Conservation (phyloP, 2,113 vertebrate genomes). For the Grallaria varia region DNA sequence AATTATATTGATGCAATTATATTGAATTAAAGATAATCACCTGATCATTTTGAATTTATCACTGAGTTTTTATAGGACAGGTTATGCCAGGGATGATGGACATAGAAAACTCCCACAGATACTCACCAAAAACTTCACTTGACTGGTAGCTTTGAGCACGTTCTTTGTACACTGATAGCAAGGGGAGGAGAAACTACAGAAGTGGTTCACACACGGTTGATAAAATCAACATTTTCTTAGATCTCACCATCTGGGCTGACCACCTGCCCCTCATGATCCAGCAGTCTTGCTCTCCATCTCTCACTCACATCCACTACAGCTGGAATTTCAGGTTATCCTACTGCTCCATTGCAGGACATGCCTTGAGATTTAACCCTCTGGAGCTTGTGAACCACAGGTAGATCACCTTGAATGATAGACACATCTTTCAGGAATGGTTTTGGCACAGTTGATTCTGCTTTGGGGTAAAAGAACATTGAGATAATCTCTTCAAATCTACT, state of each 20-base stretch:
- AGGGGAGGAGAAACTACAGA: not conserved
- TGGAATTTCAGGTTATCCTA: not conserved
- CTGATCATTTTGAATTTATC: not conserved
- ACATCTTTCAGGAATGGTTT: not conserved
- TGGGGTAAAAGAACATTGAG: not conserved
- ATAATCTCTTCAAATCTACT: not conserved
- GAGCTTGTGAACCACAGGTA: not conserved
- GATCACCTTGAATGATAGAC: not conserved
- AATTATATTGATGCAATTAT: not conserved
- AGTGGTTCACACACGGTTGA: not conserved
- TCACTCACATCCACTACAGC: not conserved
- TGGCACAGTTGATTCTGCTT: not conserved
- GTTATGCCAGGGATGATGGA: not conserved
- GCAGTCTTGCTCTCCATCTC: not conserved
- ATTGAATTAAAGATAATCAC: not conserved
- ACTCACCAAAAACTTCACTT: not conserved
- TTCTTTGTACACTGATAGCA: not conserved
- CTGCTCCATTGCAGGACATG: not conserved
- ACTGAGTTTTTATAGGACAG: not conserved
- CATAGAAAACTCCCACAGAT: not conserved
- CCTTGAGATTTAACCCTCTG: not conserved
- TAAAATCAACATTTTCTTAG: not conserved
- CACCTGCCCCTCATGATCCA: not conserved
- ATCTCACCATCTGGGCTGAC: not conserved
- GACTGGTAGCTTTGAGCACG: not conserved